A percentile compares a stretch with the other conserved stretches of the same genome.
phyloP scores from a whole-genome alignment of 1,140 invertebrate genomes.

The Leptopilina clavipes region DNA sequence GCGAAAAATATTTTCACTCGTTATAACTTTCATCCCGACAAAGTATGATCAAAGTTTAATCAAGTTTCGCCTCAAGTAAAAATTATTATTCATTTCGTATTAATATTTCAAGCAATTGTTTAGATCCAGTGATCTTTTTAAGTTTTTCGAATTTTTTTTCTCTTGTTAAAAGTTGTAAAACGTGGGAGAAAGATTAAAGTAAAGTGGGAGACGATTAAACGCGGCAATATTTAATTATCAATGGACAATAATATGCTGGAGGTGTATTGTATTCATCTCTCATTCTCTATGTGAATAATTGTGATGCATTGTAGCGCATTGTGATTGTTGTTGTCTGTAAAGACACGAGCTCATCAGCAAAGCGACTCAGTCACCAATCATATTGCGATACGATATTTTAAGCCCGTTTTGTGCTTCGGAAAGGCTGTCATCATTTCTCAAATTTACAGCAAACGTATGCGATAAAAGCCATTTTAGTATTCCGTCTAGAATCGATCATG shows the following conservation, averaged over 20 bases:
- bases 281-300: slow-evolving; percentile 42
- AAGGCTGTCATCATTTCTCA: slow-evolving; percentile 1
- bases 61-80: too few relatives aligned
- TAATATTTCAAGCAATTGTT: slow-evolving; percentile 12
- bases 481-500: slow-evolving; percentile 8
- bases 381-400: background rate
- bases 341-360: slow-evolving; percentile 42
- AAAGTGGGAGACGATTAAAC: too few relatives aligned
- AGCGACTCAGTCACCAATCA: slow-evolving; percentile 39
- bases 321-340: slow-evolving; percentile 49
- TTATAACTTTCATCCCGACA: background rate
- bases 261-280: slow-evolving; percentile 42
- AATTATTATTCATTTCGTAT: too few relatives aligned
- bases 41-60: too few relatives aligned
- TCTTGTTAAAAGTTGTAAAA: too few relatives aligned
- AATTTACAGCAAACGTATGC: slow-evolving; percentile 30
- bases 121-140: too few relatives aligned
- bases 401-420: slow-evolving; percentile 1
- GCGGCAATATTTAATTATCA: too few relatives aligned
- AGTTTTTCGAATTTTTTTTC: too few relatives aligned
- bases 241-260: too few relatives aligned
- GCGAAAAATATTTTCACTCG: background rate
- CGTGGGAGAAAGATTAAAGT: too few relatives aligned
- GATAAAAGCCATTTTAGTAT: slow-evolving; percentile 7
- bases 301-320: slow-evolving; percentile 36